Evolutionary conservation across 2,888 invertebrate genomes (phyloP).

Genomic region (Dolichopus griseipennis): DNA sequence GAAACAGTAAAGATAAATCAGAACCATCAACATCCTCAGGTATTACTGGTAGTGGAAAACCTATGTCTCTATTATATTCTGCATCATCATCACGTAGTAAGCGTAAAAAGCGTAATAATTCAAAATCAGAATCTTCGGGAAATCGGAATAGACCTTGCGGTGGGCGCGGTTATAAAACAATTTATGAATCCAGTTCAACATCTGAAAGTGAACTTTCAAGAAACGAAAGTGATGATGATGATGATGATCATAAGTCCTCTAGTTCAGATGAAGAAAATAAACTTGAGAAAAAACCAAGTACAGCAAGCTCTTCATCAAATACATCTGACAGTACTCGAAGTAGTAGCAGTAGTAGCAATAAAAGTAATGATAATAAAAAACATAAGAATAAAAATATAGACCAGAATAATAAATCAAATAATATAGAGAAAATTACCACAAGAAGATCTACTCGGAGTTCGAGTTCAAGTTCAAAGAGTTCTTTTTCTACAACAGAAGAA

Average conservation of each 20-base stretch:
- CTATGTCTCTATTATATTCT: neutral
- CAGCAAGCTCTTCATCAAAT: neutral
- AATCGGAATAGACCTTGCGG: neutral
- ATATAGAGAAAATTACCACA: neutral
- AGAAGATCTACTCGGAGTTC: neutral
- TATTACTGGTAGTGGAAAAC: slow-evolving; percentile 7
- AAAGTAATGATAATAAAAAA: neutral
- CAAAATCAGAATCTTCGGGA: neutral
- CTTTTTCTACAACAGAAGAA: neutral
- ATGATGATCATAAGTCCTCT: neutral
- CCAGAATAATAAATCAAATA: neutral
- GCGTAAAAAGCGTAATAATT: neutral
- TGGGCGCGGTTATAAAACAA: neutral
- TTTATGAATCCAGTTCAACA: neutral
- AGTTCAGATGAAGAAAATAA: neutral
- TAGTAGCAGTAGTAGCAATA: neutral
- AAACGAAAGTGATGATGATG: neutral
- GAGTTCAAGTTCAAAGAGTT: neutral
- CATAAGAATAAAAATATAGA: neutral
- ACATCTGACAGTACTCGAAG: neutral
- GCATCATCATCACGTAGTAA: neutral
- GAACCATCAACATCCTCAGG: slow-evolving; percentile 21
- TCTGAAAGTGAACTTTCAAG: neutral
- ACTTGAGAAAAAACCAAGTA: neutral
- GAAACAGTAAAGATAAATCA: slow-evolving; percentile 14